Conservation (phyloP, 1,140 invertebrate species). For the Ceratitis capitata region DNA sequence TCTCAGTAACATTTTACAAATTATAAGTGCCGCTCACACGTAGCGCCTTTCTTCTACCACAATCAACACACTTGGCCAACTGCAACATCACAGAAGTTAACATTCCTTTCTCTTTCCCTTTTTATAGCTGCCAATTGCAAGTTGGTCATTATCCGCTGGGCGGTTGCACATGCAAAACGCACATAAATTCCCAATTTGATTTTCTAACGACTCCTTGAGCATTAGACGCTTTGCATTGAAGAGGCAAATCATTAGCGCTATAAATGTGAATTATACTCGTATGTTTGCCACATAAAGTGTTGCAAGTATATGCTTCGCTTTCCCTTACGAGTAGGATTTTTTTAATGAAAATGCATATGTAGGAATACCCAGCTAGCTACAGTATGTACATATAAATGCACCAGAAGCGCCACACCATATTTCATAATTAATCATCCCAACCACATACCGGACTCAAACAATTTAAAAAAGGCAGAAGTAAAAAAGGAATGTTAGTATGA, state of each 20-base stretch:
- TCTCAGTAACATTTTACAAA: constrained; percentile 22
- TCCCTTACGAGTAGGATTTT: background rate
- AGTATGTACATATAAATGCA: background rate
- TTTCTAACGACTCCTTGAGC: background rate
- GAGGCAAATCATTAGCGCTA: no score
- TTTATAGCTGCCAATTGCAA: background rate
- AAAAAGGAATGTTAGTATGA: no score
- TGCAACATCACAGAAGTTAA: background rate
- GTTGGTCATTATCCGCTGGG: background rate
- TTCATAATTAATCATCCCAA: constrained; percentile 21
- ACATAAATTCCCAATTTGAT: constrained; percentile 34
- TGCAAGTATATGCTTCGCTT: background rate
- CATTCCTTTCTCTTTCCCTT: background rate
- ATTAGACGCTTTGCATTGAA: background rate
- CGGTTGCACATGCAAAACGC: constrained; percentile 14
- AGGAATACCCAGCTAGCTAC: background rate
- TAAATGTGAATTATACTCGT: no score
- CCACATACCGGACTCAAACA: background rate
- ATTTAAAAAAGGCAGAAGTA: background rate
- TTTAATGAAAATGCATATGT: no score
- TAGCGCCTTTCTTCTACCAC: background rate
- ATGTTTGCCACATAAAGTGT: background rate
- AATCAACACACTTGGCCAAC: background rate
- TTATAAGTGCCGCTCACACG: background rate
- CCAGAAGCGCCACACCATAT: constrained; percentile 27